Base-by-base conservation (phyloP, 2,888 invertebrate genomes). In the Acholoe squamosa region DNA sequence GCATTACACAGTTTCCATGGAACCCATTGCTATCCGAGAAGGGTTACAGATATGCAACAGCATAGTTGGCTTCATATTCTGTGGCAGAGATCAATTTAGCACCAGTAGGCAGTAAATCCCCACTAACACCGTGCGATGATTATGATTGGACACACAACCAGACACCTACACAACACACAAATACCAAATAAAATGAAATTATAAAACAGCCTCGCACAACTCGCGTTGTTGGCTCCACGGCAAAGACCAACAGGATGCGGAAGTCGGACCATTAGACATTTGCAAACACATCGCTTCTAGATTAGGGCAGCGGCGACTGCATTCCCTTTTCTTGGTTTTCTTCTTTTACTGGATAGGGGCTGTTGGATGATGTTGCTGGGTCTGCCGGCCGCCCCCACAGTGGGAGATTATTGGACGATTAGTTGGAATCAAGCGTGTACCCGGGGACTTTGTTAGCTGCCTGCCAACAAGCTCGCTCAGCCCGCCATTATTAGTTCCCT, bases 381-480 rank as follows among this genome's bases (percentile, higher is more conserved):
- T n/a, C 61, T n/a, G 61, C 3, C 25, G 71, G 25, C 71, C 71
- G 1, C 3, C 14, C 71, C 71, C 25, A 14, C 71, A 3, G 71
- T 25, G 28, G 28, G 28, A 31, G 71, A 71, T 71, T 71, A 71
- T 71, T 71, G 71, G 71, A 28, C 71, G 71, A 71, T 71, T 71
- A 71, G 71, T 71, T 28, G 71, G 71, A 71, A 71, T 71, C 71
- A 71, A 71, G 71, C 25, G 71, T 28, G 71, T 28, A 71, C 71
- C 71, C 1, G 28, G 31, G 28, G 71, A 71, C 28, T 71, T 71
- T 71, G 71, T 71, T 71, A 71, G 71, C 31, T 71, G 25, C 71
- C 31, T 71, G 71, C 28, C 71, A 71, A 71, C 71, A 71, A 71
- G 28, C 71, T 7, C 71, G 31, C n/a, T 71, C 28, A 3, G 25